A percentile compares a stretch with the other conserved stretches of the same genome.
Conservation (phyloP, 2,113 vertebrate genomes). For the Sapayoa aenigma region DNA sequence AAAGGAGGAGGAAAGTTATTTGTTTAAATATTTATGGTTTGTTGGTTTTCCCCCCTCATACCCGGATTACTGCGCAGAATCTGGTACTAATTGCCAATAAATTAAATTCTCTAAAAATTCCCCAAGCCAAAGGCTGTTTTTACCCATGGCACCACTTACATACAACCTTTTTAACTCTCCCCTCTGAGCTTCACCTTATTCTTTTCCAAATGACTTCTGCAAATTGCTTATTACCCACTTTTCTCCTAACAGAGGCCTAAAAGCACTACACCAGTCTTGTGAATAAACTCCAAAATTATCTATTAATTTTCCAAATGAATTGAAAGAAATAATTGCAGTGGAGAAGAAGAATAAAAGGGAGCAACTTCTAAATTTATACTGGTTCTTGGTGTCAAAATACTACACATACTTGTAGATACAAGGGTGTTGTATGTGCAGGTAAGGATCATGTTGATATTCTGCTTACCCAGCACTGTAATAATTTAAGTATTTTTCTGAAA, state of each 20-base stretch:
- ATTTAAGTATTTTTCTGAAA: not conserved
- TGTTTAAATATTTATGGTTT: not conserved
- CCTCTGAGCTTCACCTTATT: not conserved
- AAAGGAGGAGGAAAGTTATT: not conserved
- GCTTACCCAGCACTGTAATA: not conserved
- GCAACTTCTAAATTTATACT: not conserved
- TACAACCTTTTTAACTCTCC: not conserved
- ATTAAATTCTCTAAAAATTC: not conserved
- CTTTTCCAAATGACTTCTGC: not conserved
- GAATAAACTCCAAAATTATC: not conserved
- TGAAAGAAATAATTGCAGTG: not conserved
- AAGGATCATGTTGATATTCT: not conserved
- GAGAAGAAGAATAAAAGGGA: not conserved
- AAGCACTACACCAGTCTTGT: not conserved
- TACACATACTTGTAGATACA: not conserved
- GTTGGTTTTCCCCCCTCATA: fast-evolving
- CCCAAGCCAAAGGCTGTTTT: not conserved
- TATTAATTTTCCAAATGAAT: not conserved
- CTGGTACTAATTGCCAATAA: not conserved
- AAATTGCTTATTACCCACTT: not conserved
- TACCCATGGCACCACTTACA: not conserved
- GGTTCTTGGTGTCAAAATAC: not conserved
- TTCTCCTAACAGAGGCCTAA: not conserved
- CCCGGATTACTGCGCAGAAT: not conserved
- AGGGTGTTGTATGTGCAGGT: no score